Evolutionary conservation across 2,797 vertebrate species (phyloP).

Genomic region (Linurgus olivaceus): DNA sequence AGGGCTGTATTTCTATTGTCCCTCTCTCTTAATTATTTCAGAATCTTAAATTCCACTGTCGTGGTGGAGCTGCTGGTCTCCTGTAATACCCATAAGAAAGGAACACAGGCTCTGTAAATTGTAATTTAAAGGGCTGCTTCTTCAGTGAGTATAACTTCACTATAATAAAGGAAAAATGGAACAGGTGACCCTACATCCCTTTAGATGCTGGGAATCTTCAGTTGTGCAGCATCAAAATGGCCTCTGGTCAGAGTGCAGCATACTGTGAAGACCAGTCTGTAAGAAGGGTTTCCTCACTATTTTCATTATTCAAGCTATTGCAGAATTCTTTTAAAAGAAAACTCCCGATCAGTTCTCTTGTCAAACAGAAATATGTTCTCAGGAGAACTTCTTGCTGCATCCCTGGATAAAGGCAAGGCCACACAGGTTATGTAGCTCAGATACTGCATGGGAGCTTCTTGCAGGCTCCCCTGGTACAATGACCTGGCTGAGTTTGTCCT

Average conservation of each 20-base stretch:
- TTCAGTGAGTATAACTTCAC: not conserved
- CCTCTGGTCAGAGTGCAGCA: not conserved
- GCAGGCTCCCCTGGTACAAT: not conserved
- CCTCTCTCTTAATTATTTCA: not conserved
- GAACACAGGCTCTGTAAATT: not conserved
- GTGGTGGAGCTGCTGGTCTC: not conserved
- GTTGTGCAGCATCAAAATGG: not conserved
- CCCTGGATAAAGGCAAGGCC: not conserved
- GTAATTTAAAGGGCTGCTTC: not conserved
- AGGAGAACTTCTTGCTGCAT: not conserved
- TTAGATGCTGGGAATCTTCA: not conserved
- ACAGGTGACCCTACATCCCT: not conserved
- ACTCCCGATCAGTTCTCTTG: not conserved
- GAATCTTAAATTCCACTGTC: not conserved
- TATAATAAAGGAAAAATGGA: not conserved
- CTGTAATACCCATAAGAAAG: not conserved
- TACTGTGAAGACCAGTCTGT: not conserved
- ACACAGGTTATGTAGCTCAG: fast-evolving
- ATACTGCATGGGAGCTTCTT: not conserved
- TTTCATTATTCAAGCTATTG: not conserved
- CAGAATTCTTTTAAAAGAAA: not conserved
- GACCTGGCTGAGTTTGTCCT: not conserved
- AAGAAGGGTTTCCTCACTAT: not conserved
- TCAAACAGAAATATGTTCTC: not conserved
- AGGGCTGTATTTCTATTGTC: not conserved